Conservation (phyloP, 1,140 invertebrate species). For the Drosophila ogumai region DNA sequence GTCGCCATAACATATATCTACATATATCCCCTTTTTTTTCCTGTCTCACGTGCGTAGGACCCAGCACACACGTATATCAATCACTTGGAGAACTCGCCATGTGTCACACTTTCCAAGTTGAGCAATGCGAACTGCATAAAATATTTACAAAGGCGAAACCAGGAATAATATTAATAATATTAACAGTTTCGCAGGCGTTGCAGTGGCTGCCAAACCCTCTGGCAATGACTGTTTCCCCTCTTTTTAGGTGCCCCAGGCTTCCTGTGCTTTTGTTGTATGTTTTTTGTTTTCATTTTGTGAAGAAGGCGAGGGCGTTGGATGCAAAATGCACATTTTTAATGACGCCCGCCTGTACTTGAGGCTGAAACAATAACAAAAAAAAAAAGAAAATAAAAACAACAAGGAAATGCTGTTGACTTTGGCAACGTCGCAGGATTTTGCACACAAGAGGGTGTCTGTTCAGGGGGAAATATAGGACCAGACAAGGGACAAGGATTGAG, state of each 20-base stretch:
- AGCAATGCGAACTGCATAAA: conserved; percentile 61
- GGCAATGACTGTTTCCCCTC: conserved; percentile 4
- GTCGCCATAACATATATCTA: conserved; percentile 13
- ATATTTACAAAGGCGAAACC: conserved; percentile 40
- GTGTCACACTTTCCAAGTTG: conserved; percentile 51
- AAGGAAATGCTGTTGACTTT: conserved; percentile 62
- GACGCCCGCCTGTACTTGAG: conserved; percentile 74
- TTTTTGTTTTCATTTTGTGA: conserved; percentile 43
- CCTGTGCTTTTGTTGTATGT: conserved; percentile 48
- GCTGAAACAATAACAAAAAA: conserved; percentile 34
- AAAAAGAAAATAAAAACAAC: conserved; percentile 46
- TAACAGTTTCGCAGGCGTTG: conserved; percentile 30
- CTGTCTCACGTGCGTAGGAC: conserved; percentile 60
- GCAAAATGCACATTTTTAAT: conserved; percentile 82
- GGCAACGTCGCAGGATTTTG: conserved; percentile 49
- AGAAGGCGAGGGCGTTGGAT: conserved; percentile 48
- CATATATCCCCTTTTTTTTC: conserved; percentile 9
- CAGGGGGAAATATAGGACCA: neutral
- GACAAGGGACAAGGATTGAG: neutral
- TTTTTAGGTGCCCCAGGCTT: conserved; percentile 28
- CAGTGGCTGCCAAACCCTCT: conserved; percentile 6
- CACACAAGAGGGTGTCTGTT: conserved; percentile 24
- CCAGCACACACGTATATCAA: conserved; percentile 54
- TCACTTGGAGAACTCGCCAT: conserved; percentile 52
- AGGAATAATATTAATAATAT: conserved; percentile 22